Evolutionary conservation across 2,888 invertebrate species (phyloP).

Genomic region (Meloe dianella): DNA sequence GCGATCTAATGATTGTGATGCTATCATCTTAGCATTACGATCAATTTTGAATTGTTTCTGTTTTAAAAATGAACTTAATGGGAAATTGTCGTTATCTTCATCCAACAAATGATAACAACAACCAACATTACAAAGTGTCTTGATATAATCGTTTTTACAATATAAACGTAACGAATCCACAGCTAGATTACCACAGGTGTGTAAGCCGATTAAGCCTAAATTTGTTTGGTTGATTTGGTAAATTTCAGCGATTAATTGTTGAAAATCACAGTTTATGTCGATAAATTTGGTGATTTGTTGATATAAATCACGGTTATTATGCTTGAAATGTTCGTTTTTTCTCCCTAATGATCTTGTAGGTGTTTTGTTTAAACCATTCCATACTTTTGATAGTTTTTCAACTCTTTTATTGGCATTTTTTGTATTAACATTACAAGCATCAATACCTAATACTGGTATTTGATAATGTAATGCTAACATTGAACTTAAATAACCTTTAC

Average conservation of each 20-base stretch:
- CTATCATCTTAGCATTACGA: conserved; percentile 83
- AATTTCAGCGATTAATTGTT: conserved; percentile 59
- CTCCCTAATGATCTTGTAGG: conserved; percentile 37
- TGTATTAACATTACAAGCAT: conserved; percentile 73
- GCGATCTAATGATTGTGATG: conserved; percentile 82
- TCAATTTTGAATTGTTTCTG: conserved; percentile 65
- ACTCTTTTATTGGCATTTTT: conserved; percentile 69
- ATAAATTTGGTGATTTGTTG: conserved; percentile 69
- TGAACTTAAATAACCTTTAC: conserved; percentile 84
- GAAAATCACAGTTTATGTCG: conserved; percentile 65
- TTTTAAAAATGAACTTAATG: conserved; percentile 69
- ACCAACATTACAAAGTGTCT: conserved; percentile 78
- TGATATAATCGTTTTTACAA: conserved; percentile 61
- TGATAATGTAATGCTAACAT: conserved; percentile 73
- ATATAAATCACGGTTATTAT: conserved; percentile 57
- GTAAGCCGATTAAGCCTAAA: conserved; percentile 76
- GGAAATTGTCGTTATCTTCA: conserved; percentile 71
- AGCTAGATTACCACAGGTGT: conserved; percentile 88
- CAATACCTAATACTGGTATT: conserved; percentile 80
- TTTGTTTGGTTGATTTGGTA: conserved; percentile 57
- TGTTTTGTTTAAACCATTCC: conserved; percentile 49
- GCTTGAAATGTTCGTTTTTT: conserved; percentile 33
- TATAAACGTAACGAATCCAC: conserved; percentile 76
- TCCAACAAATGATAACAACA: conserved; percentile 88
- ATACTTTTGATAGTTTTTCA: conserved; percentile 58